phyloP scores from a whole-genome alignment of 2,888 invertebrate species.

The Rhodophaea formosa region DNA sequence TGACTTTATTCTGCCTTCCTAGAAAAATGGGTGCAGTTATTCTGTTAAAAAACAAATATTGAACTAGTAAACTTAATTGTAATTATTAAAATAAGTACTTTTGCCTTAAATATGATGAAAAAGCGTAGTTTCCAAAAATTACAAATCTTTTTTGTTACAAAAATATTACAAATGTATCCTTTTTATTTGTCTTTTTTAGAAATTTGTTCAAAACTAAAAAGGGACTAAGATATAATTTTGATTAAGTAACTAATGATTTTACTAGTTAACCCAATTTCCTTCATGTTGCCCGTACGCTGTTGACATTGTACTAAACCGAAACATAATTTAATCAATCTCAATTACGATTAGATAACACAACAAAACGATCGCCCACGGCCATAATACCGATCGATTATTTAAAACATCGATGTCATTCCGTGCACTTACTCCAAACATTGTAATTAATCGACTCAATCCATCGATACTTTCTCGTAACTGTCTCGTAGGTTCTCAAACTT shows the following conservation, averaged over 20 bases:
- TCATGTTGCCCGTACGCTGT: not conserved
- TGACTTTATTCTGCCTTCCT: not conserved
- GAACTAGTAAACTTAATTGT: too few relatives aligned
- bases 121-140: too few relatives aligned
- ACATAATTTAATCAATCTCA: conserved; percentile 17
- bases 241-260: too few relatives aligned
- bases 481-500: too few relatives aligned
- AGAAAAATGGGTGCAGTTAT: not conserved
- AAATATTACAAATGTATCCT: too few relatives aligned
- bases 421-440: conserved; percentile 65
- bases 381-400: conserved; percentile 30
- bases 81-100: too few relatives aligned
- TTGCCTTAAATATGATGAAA: too few relatives aligned
- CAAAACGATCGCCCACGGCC: conserved; percentile 20
- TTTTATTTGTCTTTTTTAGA: too few relatives aligned
- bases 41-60: too few relatives aligned
- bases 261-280: not conserved
- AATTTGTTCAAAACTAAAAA: too few relatives aligned
- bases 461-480: conserved; percentile 54
- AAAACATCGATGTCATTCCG: conserved; percentile 59
- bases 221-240: too few relatives aligned
- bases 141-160: too few relatives aligned
- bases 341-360: conserved; percentile 16
- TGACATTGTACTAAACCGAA: conserved; percentile 11
- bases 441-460: conserved; percentile 70